Evolutionary conservation across 2,113 vertebrate species (phyloP).

Genomic region (Colaptes auratus): DNA sequence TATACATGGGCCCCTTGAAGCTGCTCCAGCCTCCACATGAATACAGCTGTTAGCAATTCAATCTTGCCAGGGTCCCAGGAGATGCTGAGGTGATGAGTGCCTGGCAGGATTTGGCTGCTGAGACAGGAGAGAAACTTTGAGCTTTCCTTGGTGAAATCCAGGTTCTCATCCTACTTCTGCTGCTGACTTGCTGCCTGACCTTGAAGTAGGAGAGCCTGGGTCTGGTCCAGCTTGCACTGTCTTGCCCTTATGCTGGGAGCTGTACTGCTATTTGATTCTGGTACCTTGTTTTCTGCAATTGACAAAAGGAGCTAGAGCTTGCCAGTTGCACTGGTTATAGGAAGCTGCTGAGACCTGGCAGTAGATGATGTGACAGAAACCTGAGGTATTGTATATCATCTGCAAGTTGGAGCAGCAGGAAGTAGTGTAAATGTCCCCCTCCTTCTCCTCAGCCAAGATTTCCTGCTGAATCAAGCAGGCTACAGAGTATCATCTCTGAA

Average conservation of each 20-base stretch:
- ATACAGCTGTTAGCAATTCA: background rate
- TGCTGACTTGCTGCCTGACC: constrained; percentile 15
- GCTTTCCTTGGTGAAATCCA: background rate
- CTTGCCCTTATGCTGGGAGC: background rate
- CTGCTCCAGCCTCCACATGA: background rate
- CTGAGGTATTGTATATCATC: constrained; percentile 9
- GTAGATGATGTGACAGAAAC: background rate
- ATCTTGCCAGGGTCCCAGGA: background rate
- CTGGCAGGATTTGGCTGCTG: background rate
- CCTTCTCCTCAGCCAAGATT: background rate
- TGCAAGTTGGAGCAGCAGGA: constrained; percentile 36
- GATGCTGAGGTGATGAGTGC: background rate
- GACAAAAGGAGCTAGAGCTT: background rate
- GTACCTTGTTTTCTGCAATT: constrained; percentile 16
- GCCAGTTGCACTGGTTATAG: background rate
- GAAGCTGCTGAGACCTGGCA: constrained; percentile 49
- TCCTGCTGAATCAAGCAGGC: constrained; percentile 17
- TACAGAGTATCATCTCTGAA: background rate
- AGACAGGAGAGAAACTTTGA: background rate
- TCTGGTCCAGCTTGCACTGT: background rate
- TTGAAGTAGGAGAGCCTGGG: constrained; percentile 32
- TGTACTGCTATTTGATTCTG: constrained; percentile 32
- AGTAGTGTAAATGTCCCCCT: background rate
- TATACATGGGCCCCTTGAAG: background rate
- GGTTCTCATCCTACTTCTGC: background rate